Evolutionary conservation across 2,888 invertebrate species (phyloP).

Genomic region (Nephrotoma flavescens): DNA sequence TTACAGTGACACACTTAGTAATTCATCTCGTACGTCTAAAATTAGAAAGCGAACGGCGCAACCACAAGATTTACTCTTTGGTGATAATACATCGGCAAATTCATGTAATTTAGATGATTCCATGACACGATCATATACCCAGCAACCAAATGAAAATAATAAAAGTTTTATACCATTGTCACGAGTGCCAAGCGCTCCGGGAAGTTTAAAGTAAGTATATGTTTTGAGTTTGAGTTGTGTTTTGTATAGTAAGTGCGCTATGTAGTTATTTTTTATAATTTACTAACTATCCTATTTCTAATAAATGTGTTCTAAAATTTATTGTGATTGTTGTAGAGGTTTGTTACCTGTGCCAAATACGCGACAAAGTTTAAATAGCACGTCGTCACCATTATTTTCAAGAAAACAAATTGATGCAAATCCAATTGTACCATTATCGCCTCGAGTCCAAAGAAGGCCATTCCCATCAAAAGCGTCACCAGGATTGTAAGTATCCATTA

Average conservation of each 20-base stretch:
- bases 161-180: conserved; percentile 32
- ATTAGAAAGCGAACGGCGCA: conserved; percentile 48
- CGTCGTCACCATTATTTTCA: conserved; percentile 18
- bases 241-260: neutral
- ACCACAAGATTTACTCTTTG: conserved; percentile 55
- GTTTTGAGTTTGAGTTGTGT: conserved; percentile 5
- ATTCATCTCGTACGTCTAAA: conserved; percentile 29
- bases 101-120: conserved; percentile 21
- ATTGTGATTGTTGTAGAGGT: conserved; percentile 8
- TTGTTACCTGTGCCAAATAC: conserved; percentile 7
- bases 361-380: conserved; percentile 17
- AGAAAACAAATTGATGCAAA: conserved; percentile 16
- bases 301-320: neutral
- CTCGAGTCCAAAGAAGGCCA: conserved; percentile 18
- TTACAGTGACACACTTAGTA: neutral
- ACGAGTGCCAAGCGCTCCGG: conserved; percentile 60
- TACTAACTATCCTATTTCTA: neutral
- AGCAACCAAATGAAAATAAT: conserved; percentile 15
- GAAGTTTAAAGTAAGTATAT: conserved; percentile 50
- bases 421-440: conserved; percentile 18
- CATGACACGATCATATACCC: conserved; percentile 22
- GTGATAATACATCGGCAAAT: conserved; percentile 24
- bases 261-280: neutral
- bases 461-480: conserved; percentile 21
- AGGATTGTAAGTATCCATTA: conserved; percentile 20